Evolutionary conservation across 2,113 vertebrate genomes (phyloP).

Genomic region (Neotoma lepida): DNA sequence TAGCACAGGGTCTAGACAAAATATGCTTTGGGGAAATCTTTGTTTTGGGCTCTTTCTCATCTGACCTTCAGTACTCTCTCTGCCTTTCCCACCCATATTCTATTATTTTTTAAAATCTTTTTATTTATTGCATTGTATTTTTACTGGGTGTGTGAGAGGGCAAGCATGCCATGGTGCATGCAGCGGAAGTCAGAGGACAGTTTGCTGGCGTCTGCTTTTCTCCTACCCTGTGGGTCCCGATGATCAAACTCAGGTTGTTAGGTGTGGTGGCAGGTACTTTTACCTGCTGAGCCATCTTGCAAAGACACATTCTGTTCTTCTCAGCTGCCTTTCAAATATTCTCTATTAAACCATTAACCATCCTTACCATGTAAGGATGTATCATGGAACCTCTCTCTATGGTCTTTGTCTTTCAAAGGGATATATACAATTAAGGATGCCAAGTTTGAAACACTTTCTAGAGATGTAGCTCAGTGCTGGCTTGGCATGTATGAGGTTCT

Average conservation of each 20-base stretch:
- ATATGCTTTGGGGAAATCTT: neutral
- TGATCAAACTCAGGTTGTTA: neutral
- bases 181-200: neutral
- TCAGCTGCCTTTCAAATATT: slow-evolving; percentile 9
- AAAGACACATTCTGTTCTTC: neutral
- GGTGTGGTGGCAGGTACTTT: neutral
- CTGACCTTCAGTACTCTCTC: neutral
- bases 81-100: neutral
- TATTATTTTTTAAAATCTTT: neutral
- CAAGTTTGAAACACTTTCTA: neutral
- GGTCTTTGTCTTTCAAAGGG: slow-evolving; percentile 36
- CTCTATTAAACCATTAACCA: slow-evolving; percentile 21
- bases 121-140: neutral
- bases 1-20: neutral
- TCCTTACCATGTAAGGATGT: slow-evolving; percentile 10
- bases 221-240: neutral
- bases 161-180: neutral
- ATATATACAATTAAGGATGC: neutral
- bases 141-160: neutral
- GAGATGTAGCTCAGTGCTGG: neutral
- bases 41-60: neutral
- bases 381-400: neutral
- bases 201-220: no score
- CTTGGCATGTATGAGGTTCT: neutral
- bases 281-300: neutral